Evolutionary conservation across 1,140 invertebrate genomes (phyloP), one percentile per base, ranked within the genome.

Genomic region (Latrodectus geometricus): DNA sequence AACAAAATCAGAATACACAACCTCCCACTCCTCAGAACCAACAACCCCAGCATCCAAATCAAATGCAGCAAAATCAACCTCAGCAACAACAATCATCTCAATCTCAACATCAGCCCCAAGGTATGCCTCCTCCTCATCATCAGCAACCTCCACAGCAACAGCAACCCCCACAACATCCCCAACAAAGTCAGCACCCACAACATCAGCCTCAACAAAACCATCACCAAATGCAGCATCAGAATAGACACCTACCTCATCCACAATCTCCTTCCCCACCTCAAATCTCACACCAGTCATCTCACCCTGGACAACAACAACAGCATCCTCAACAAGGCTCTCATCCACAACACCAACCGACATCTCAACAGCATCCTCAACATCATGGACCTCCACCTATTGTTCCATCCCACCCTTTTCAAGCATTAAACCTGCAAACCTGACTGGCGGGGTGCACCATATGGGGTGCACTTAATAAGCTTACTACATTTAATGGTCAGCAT

Each of bases 191-290:
- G 9, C 88, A 35, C 11, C 65, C 68, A 20, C 81, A 86, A 14
- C 87, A 86, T 8, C 87, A 79, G 23, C 83, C 20, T 14, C 82
- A 48, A n/a, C 87, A 78, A 20, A 73, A 20, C 20, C 87, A 87
- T 9, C 88, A 88, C 15, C 84, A 50, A 21, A 61, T 14, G 8
- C 84, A 50, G 23, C 61, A 52, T 9, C 17, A 61, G 15, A 78
- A 82, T 54, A 78, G 74, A 35, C 86, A 82, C 12, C 48, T 76
- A 78, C 83, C 75, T n/a, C 83, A 86, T 54, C 83, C 68, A 69
- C 61, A 85, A 35, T 21, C 97, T 96, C 88, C 98, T 97, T 49
- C 76, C 21, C 92, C 98, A 97, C 92, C 96, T 96, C 92, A 96
- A 23, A 75, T 79, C 23, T 80, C 85, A 49, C 85, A 75, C 4